Evolutionary conservation across 2,888 invertebrate species (phyloP).

Genomic region (Torymus auratus): DNA sequence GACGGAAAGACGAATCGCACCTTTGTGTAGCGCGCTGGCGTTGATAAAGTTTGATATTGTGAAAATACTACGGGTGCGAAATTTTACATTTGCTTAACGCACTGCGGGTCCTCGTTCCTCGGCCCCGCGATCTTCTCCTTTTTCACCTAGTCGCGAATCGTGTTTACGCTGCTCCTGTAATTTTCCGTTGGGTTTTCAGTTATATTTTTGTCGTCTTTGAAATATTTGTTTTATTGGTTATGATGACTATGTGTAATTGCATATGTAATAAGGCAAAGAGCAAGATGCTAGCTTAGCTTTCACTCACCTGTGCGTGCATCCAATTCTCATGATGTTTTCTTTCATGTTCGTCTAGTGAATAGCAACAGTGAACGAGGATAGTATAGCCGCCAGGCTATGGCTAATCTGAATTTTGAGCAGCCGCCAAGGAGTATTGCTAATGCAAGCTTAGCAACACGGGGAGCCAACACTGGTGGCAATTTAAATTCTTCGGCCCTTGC

Average conservation of each 20-base stretch:
- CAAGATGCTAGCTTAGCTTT: not conserved
- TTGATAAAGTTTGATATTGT: slow-evolving; percentile 42
- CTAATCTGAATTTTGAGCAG: slow-evolving; percentile 94
- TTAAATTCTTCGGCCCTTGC: slow-evolving; percentile 80
- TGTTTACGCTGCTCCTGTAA: not conserved
- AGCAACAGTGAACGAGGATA: slow-evolving; percentile 14
- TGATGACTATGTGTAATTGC: slow-evolving; percentile 57
- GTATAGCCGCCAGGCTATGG: slow-evolving; percentile 84
- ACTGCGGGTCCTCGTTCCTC: not conserved
- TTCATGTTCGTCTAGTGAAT: slow-evolving; percentile 30
- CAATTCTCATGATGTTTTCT: slow-evolving; percentile 12
- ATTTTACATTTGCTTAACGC: not conserved
- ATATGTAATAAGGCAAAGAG: slow-evolving; percentile 20
- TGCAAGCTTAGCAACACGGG: slow-evolving; percentile 83
- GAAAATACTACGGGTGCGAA: slow-evolving; percentile 2
- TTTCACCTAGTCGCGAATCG: not conserved
- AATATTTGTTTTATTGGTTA: slow-evolving; percentile 54
- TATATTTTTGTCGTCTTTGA: slow-evolving; percentile 33
- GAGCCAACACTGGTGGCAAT: slow-evolving; percentile 83
- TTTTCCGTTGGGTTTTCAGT: slow-evolving; percentile 43
- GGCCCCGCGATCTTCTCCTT: not conserved
- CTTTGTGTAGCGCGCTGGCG: slow-evolving; percentile 31
- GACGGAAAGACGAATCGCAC: slow-evolving; percentile 10
- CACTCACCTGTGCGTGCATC: not conserved
- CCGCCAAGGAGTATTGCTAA: slow-evolving; percentile 93